These are phyloP conservation scores for Drosophila obscura DNA, from an alignment of 1,140 invertebrate species.

Conservation along the genomic window DNA sequence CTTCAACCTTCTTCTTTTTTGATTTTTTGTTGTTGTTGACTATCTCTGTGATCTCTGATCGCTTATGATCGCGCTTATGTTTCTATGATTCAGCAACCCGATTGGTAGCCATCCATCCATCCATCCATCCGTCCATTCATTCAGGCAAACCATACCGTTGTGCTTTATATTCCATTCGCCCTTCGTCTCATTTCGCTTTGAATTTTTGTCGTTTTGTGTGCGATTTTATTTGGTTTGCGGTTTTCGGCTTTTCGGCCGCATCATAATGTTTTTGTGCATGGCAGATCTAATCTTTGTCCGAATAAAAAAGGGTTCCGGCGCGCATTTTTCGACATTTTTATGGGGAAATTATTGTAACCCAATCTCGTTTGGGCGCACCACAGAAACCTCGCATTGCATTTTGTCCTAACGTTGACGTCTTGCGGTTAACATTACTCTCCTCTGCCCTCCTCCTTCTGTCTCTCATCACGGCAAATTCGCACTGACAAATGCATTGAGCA, in stretches of 20 bases:
- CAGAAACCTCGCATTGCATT: slow-evolving; percentile 73
- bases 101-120: slow-evolving; percentile 74
- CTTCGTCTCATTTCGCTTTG: slow-evolving; percentile 30
- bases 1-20: slow-evolving; percentile 38
- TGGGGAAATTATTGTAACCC: slow-evolving; percentile 80
- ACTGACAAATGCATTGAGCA: slow-evolving; percentile 66
- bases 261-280: slow-evolving; percentile 80
- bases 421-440: slow-evolving; percentile 41
- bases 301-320: slow-evolving; percentile 56
- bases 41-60: slow-evolving; percentile 56
- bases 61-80: slow-evolving; percentile 76
- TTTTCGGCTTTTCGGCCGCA: slow-evolving; percentile 59
- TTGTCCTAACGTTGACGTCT: slow-evolving; percentile 76
- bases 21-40: slow-evolving; percentile 35
- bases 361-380: slow-evolving; percentile 60
- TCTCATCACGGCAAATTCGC: slow-evolving; percentile 53
- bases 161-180: slow-evolving; percentile 37
- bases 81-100: slow-evolving; percentile 77
- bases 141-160: slow-evolving; percentile 23
- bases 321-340: slow-evolving; percentile 75
- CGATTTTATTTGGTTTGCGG: slow-evolving; percentile 44
- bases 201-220: slow-evolving; percentile 50
- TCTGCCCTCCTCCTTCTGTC: slow-evolving; percentile 13
- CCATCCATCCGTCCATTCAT: slow-evolving; percentile 19
- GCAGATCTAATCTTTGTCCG: slow-evolving; percentile 77